Evolutionary conservation across 2,888 invertebrate genomes (phyloP).

Genomic region (Mythimna ferrago): DNA sequence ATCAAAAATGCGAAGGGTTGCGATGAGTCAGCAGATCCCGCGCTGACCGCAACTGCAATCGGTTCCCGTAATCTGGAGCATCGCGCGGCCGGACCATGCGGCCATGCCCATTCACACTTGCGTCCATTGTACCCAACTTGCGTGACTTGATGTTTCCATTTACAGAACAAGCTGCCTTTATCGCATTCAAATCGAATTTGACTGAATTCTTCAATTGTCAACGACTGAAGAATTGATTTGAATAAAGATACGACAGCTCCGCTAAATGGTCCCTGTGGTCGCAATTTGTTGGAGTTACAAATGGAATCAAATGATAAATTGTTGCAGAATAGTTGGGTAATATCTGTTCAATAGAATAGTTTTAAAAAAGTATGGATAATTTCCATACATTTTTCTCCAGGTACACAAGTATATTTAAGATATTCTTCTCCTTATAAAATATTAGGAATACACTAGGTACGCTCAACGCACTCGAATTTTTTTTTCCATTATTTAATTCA

Average conservation of each 20-base stretch:
- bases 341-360: neutral
- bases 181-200: constrained; percentile 37
- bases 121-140: constrained; percentile 58
- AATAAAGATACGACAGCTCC: constrained; percentile 9
- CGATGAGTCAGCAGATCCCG: constrained; percentile 67
- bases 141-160: constrained; percentile 59
- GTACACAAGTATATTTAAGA: neutral
- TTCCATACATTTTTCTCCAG: neutral
- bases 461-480: neutral
- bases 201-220: constrained; percentile 1
- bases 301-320: constrained; percentile 20
- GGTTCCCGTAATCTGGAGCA: constrained; percentile 36
- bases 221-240: neutral
- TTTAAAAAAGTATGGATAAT: neutral
- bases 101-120: constrained; percentile 67
- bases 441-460: neutral
- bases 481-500: no score
- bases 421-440: neutral
- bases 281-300: constrained; percentile 32
- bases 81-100: constrained; percentile 37
- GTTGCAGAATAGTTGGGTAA: constrained; percentile 1
- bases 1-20: constrained; percentile 65
- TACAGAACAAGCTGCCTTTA: constrained; percentile 35
- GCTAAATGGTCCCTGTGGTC: neutral
- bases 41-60: constrained; percentile 59